These are phyloP conservation scores for Melipona bicolor DNA, from an alignment of 2,888 invertebrate genomes.

Conservation along the genomic window DNA sequence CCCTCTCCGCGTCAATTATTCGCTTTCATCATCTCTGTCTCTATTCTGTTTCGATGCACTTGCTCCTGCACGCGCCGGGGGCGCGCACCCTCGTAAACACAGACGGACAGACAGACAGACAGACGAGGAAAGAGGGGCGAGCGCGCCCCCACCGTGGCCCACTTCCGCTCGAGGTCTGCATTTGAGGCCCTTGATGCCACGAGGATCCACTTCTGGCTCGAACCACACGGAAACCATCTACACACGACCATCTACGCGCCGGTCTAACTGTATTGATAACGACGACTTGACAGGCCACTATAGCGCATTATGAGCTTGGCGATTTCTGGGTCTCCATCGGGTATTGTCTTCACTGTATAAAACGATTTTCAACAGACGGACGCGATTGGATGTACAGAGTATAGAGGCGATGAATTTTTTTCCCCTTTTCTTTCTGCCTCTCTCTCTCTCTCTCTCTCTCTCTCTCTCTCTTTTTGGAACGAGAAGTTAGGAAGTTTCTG, in stretches of 20 bases:
- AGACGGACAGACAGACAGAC: constrained; percentile 20
- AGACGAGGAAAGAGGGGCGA: constrained; percentile 39
- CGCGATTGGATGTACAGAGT: not conserved
- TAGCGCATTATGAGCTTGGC: constrained; percentile 29
- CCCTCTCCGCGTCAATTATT: constrained; percentile 34
- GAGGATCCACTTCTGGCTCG: constrained; percentile 59
- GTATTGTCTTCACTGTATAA: constrained; percentile 23
- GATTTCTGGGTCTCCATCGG: constrained; percentile 18
- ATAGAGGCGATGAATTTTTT: too few species aligned
- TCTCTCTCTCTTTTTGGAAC: not conserved
- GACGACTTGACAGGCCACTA: constrained; percentile 28
- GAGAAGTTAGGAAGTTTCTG: not conserved
- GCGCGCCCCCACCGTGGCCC: constrained; percentile 37
- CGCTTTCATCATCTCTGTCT: constrained; percentile 38
- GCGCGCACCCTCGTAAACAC: constrained; percentile 21
- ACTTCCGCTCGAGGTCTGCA: constrained; percentile 60
- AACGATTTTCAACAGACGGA: not conserved
- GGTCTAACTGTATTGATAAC: constrained; percentile 48
- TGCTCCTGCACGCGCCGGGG: not conserved
- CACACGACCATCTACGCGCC: constrained; percentile 15
- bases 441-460: too few species aligned
- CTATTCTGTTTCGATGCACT: constrained; percentile 33
- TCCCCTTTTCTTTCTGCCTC: too few species aligned
- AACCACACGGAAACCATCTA: constrained; percentile 42
- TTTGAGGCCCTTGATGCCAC: constrained; percentile 62